Percentiles rank a stretch among this genome's conserved stretches.
phyloP scores from a whole-genome alignment of 2,113 vertebrate species.

The Catagonus wagneri region DNA sequence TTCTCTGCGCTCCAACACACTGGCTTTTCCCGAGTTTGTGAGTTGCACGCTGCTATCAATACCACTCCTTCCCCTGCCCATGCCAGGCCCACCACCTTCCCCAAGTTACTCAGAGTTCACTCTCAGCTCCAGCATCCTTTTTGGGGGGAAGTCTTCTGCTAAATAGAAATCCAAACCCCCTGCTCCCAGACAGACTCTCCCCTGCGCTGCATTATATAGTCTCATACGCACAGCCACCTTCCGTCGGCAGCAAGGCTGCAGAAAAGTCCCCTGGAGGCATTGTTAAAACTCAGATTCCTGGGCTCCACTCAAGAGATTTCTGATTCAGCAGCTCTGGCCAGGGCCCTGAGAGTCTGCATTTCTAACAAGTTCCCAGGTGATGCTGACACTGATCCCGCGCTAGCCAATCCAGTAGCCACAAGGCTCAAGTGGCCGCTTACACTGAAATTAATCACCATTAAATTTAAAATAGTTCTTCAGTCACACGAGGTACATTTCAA shows the following conservation, averaged over 20 bases:
- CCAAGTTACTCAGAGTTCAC: background rate
- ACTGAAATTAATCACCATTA: background rate
- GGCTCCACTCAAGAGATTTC: background rate
- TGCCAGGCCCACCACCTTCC: accelerated
- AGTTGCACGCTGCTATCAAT: background rate
- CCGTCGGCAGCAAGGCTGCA: background rate
- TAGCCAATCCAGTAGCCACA: accelerated
- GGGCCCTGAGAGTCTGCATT: background rate
- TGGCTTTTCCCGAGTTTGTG: background rate
- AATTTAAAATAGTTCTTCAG: background rate
- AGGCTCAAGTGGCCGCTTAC: background rate
- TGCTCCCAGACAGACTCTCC: background rate
- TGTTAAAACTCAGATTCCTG: background rate
- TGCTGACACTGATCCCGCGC: background rate
- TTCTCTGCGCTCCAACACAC: background rate
- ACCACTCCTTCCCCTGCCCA: background rate
- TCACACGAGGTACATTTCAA: background rate
- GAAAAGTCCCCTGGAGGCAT: background rate
- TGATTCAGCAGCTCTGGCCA: background rate
- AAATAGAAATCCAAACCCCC: background rate
- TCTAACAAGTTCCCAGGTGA: background rate
- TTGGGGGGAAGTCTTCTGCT: background rate
- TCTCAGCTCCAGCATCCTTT: background rate
- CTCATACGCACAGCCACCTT: background rate
- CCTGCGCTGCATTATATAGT: accelerated